Evolutionary conservation across 2,113 vertebrate species (phyloP).

Genomic region (Tachuris rubrigastra): DNA sequence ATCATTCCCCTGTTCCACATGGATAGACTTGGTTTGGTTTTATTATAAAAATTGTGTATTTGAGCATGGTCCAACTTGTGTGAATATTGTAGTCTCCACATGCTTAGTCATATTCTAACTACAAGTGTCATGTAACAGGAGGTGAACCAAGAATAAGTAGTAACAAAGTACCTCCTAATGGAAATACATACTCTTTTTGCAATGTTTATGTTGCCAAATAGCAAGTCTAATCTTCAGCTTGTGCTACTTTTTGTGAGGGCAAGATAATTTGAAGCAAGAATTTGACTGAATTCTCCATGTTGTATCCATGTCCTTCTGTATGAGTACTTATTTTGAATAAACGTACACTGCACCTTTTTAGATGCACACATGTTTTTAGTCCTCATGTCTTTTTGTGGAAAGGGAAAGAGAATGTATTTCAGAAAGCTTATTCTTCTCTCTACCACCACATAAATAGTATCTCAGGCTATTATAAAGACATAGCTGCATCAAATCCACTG

Average conservation of each 20-base stretch:
- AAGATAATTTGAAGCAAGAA: background rate
- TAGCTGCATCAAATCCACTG: background rate
- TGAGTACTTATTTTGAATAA: conserved; percentile 54
- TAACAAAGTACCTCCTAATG: background rate
- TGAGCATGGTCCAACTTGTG: background rate
- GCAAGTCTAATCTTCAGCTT: background rate
- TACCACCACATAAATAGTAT: background rate
- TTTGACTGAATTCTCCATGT: background rate
- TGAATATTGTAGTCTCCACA: background rate
- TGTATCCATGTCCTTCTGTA: background rate
- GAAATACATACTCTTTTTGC: background rate
- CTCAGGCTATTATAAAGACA: background rate
- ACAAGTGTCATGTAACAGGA: background rate
- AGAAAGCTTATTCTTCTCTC: background rate
- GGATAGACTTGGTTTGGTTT: background rate
- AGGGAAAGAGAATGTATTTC: background rate
- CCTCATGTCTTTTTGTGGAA: background rate
- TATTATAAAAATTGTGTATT: background rate
- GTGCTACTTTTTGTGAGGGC: background rate
- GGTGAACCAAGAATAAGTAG: background rate
- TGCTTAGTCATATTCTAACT: background rate
- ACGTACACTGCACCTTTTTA: background rate
- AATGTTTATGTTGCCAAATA: background rate
- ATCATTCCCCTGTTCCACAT: background rate
- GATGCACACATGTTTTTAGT: background rate